Evolutionary conservation across 2,113 vertebrate species (phyloP).

Genomic region (Clarias magur): DNA sequence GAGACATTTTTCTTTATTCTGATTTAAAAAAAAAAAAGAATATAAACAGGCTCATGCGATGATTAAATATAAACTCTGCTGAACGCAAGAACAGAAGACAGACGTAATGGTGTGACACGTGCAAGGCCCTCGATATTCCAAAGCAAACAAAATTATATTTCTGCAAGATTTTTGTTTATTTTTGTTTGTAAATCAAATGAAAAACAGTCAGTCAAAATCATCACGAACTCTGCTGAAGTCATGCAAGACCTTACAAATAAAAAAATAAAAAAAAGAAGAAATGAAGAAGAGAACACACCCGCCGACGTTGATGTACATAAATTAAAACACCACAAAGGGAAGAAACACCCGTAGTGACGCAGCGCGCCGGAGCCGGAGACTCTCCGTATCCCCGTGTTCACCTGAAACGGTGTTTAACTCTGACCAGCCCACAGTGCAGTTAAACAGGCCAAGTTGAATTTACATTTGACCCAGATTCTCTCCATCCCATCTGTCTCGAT

Average conservation of each 20-base stretch:
- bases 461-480: slow-evolving; percentile 44
- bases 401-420: slow-evolving; percentile 30
- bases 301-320: background rate
- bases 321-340: background rate
- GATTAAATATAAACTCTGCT: too few relatives aligned
- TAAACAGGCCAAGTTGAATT: slow-evolving; percentile 26
- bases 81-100: too few relatives aligned
- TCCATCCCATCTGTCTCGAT: slow-evolving; percentile 58
- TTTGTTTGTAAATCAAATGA: too few relatives aligned
- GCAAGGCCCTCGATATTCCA: background rate
- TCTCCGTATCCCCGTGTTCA: background rate
- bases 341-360: too few relatives aligned
- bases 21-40: too few relatives aligned
- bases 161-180: too few relatives aligned
- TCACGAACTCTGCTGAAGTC: background rate
- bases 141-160: background rate
- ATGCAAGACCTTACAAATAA: background rate
- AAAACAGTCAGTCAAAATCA: too few relatives aligned
- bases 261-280: background rate
- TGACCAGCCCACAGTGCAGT: slow-evolving; percentile 21
- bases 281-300: background rate
- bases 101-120: too few relatives aligned
- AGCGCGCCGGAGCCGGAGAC: background rate
- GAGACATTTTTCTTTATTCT: too few relatives aligned
- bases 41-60: too few relatives aligned